A percentile compares a stretch with the other conserved stretches of the same genome.
Conservation (phyloP, 2,888 invertebrate genomes). For the Drosophila atroscutellata region DNA sequence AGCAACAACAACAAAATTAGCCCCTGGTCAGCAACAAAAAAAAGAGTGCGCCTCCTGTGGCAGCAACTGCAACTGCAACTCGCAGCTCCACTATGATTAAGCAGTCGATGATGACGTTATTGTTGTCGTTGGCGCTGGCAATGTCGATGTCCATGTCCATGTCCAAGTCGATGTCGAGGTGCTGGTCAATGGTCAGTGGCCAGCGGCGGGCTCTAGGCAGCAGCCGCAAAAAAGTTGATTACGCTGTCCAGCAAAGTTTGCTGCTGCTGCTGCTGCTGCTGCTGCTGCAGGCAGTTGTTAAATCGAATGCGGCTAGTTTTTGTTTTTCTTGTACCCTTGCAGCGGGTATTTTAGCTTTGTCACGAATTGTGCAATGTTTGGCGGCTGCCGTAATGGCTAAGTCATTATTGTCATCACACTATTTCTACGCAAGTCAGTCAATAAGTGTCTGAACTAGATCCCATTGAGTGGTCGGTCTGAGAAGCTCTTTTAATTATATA, state of each 20-base stretch:
- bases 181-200: constrained; percentile 75
- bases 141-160: constrained; percentile 37
- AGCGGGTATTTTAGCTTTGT: not conserved
- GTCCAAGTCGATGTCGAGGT: constrained; percentile 31
- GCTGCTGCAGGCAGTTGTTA: constrained; percentile 71
- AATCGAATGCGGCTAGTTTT: constrained; percentile 62
- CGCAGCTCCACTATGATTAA: constrained; percentile 70
- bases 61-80: constrained; percentile 33
- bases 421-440: not conserved
- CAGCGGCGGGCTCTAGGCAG: constrained; percentile 33
- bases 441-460: not conserved
- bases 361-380: not conserved
- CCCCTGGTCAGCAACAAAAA: constrained; percentile 51
- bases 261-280: constrained; percentile 24
- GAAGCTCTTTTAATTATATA: not conserved
- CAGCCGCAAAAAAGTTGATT: constrained; percentile 51
- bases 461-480: not conserved
- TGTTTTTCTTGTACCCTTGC: constrained; percentile 23
- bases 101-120: constrained; percentile 58
- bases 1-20: constrained; percentile 37
- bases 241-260: constrained; percentile 31
- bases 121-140: constrained; percentile 20
- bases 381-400: not conserved
- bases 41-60: constrained; percentile 50
- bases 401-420: not conserved